These are phyloP conservation scores for Gambusia affinis DNA, from an alignment of 2,113 vertebrate species.

Conservation along the genomic window DNA sequence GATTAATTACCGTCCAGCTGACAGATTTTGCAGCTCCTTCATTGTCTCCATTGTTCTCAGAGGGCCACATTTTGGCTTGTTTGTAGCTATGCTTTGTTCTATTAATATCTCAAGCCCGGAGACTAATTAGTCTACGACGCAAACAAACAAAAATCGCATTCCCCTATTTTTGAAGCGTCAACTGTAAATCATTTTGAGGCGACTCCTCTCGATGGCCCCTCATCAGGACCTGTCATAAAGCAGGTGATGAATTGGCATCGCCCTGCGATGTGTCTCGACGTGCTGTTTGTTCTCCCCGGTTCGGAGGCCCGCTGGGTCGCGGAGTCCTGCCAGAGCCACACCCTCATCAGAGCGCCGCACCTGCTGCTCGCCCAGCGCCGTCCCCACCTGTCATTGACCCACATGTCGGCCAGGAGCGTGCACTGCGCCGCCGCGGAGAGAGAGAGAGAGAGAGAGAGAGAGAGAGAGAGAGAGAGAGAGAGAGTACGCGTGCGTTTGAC, in stretches of 20 bases:
- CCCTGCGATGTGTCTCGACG: neutral
- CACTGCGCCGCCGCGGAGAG: conserved; percentile 5
- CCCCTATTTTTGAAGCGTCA: neutral
- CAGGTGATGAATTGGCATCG: neutral
- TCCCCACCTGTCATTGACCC: conserved; percentile 56
- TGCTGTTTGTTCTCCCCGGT: conserved; percentile 13
- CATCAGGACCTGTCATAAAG: neutral
- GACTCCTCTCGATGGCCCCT: neutral
- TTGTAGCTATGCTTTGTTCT: neutral
- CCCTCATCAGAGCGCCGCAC: conserved; percentile 47
- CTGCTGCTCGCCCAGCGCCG: conserved; percentile 49
- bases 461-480: conserved; percentile 16
- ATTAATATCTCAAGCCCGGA: neutral
- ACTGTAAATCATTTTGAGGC: neutral
- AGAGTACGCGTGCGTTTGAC: conserved; percentile 34
- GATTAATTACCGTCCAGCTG: too few species aligned
- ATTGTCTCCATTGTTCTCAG: too few species aligned
- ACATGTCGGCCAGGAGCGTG: conserved; percentile 35
- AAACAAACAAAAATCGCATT: neutral
- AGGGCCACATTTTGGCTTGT: neutral
- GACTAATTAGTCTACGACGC: neutral
- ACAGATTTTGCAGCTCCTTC: too few species aligned
- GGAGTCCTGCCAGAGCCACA: conserved; percentile 39
- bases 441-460: conserved; percentile 7
- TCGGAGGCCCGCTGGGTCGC: conserved; percentile 27